Evolutionary conservation across 2,888 invertebrate species (phyloP).

Genomic region (Aproaerema taeniolella): DNA sequence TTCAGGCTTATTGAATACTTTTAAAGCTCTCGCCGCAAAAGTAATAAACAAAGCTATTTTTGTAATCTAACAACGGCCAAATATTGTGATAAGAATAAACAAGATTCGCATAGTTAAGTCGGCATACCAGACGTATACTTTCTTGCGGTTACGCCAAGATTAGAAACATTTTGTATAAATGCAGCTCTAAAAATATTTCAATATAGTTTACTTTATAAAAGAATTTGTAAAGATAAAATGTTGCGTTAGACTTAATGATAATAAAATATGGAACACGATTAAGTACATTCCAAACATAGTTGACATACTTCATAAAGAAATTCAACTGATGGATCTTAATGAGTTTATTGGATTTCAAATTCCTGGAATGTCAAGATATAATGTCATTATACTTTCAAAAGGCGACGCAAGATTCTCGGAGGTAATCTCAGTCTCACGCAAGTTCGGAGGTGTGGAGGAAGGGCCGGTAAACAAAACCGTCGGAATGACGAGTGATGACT

Average conservation of each 20-base stretch:
- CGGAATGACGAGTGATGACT: slow-evolving; percentile 45
- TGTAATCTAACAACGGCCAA: too few relatives aligned
- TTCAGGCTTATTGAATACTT: too few relatives aligned
- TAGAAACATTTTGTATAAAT: slow-evolving; percentile 31
- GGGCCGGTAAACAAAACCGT: slow-evolving; percentile 43
- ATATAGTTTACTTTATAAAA: slow-evolving; percentile 23
- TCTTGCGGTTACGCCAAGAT: slow-evolving; percentile 35
- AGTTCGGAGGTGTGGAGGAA: slow-evolving; percentile 36
- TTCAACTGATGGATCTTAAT: slow-evolving; percentile 44
- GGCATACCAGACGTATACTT: slow-evolving; percentile 38
- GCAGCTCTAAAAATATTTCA: slow-evolving; percentile 26
- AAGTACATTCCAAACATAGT: slow-evolving; percentile 44
- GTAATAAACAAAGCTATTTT: too few relatives aligned
- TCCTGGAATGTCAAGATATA: slow-evolving; percentile 44
- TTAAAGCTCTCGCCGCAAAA: too few relatives aligned
- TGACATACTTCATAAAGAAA: slow-evolving; percentile 41
- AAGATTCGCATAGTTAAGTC: slow-evolving; percentile 37
- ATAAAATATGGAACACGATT: slow-evolving; percentile 30
- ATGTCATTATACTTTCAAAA: slow-evolving; percentile 41
- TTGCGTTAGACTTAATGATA: slow-evolving; percentile 32
- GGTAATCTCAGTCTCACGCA: slow-evolving; percentile 39
- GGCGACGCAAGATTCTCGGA: slow-evolving; percentile 31
- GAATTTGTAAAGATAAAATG: slow-evolving; percentile 30
- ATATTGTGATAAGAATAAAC: slow-evolving; percentile 45
- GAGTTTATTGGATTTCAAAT: slow-evolving; percentile 48